Conservation (phyloP, 2,888 invertebrate species). For the Julus scandinavius region DNA sequence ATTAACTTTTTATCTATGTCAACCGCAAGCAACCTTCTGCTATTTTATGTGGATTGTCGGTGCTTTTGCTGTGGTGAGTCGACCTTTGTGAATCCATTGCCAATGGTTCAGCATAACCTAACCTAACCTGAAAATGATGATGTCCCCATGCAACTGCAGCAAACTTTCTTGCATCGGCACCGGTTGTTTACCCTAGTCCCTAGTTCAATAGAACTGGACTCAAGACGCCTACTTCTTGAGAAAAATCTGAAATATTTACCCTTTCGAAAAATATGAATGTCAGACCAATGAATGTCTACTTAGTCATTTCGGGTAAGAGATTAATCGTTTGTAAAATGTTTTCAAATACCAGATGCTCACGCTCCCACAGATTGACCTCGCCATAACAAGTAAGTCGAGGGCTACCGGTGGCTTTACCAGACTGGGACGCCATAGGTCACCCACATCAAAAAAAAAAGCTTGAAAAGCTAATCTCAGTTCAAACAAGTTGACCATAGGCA, state of each 20-base stretch:
- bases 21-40: background rate
- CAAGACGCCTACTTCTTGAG: background rate
- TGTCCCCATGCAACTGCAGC: background rate
- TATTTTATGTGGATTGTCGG: background rate
- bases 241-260: background rate
- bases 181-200: constrained; percentile 11
- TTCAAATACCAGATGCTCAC: constrained; percentile 15
- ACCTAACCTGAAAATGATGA: background rate
- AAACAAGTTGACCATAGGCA: background rate
- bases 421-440: constrained; percentile 3
- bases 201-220: constrained; percentile 22
- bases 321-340: constrained; percentile 14
- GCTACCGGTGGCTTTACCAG: constrained; percentile 13
- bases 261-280: constrained; percentile 17
- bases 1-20: background rate
- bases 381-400: background rate
- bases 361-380: constrained; percentile 8
- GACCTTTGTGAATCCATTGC: background rate
- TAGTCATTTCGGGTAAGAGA: background rate
- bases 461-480: constrained; percentile 10
- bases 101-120: constrained; percentile 25
- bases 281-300: constrained; percentile 27
- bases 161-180: constrained; percentile 5
- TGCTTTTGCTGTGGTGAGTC: constrained; percentile 9
- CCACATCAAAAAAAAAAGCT: background rate